These are phyloP conservation scores for Nomada hirtipes DNA, from an alignment of 2,888 invertebrate species.

Conservation along the genomic window DNA sequence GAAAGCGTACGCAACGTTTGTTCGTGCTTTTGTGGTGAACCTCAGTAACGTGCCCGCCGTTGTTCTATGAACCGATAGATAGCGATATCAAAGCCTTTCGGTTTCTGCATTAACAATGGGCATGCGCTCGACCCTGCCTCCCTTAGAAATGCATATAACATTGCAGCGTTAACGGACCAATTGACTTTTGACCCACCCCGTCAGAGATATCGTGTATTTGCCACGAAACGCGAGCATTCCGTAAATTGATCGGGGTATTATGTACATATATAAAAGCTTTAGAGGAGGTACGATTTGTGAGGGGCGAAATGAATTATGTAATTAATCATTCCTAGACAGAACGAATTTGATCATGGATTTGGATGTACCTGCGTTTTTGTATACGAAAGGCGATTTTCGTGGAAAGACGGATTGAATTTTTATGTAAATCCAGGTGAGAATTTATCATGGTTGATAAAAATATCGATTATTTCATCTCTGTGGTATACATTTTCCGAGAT, in stretches of 20 bases:
- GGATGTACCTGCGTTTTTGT: not conserved
- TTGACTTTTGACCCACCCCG: conserved; percentile 6
- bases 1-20: conserved; percentile 55
- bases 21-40: conserved; percentile 58
- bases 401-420: not conserved
- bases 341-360: conserved; percentile 6
- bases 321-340: conserved; percentile 5
- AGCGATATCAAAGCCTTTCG: conserved; percentile 65
- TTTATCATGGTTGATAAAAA: not conserved
- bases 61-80: conserved; percentile 70
- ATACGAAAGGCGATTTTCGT: not conserved
- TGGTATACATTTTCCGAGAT: not conserved
- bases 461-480: not conserved
- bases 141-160: conserved; percentile 24
- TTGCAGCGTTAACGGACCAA: conserved; percentile 21
- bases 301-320: not conserved
- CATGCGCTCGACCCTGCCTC: conserved; percentile 2
- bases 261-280: not conserved
- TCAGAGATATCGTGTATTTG: not conserved
- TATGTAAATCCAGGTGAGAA: not conserved
- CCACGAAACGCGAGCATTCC: conserved; percentile 8
- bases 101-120: conserved; percentile 49
- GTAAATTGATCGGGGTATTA: conserved; percentile 9
- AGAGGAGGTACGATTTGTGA: not conserved
- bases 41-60: conserved; percentile 38